A percentile compares a stretch with the other conserved stretches of the same genome.
Conservation (phyloP, 2,888 invertebrate species). For the Drosophila peninsularis region DNA sequence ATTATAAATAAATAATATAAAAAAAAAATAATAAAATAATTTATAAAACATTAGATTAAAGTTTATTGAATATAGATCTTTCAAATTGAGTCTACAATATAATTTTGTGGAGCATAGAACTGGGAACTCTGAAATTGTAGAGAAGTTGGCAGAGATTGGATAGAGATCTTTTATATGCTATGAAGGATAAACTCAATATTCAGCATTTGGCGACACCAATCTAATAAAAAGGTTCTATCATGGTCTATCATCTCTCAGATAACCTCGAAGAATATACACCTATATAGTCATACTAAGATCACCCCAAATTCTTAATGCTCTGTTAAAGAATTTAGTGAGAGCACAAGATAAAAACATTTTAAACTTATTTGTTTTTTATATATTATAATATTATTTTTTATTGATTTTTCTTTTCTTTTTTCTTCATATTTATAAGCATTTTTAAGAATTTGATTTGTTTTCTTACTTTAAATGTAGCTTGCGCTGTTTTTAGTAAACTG, state of each 20-base stretch:
- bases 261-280: too few species aligned
- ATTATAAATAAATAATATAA: too few species aligned
- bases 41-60: too few species aligned
- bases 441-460: constrained; percentile 41
- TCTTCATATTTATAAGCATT: constrained; percentile 43
- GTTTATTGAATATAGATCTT: not conserved
- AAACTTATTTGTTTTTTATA: constrained; percentile 6
- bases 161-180: too few species aligned
- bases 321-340: too few species aligned
- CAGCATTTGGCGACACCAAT: not conserved
- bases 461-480: constrained; percentile 51
- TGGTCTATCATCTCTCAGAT: too few species aligned
- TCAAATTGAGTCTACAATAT: not conserved
- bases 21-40: too few species aligned
- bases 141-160: too few species aligned
- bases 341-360: not conserved
- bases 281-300: too few species aligned
- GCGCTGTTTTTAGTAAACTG: constrained; percentile 62
- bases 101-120: not conserved
- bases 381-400: constrained; percentile 38
- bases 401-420: constrained; percentile 19
- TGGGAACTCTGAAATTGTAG: too few species aligned
- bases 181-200: not conserved
- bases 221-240: too few species aligned
- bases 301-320: not conserved